Evolutionary conservation across 2,888 invertebrate species (phyloP), one percentile per base, ranked within the genome.

Genomic region (Athalia cordata): DNA sequence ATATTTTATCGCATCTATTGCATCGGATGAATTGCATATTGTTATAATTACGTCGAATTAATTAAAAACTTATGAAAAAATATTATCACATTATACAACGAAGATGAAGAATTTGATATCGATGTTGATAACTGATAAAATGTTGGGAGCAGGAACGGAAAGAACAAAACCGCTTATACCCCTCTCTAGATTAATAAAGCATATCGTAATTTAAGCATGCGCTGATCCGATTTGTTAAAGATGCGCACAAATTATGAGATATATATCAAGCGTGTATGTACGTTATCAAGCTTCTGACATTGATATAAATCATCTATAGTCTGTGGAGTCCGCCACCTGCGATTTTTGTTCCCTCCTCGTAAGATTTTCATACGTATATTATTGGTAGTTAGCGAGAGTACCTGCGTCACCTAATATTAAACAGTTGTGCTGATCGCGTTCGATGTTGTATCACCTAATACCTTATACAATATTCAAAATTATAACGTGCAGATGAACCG

Each of bases 401-500:
- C 45, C 59, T 43, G 70, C 70, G 45, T 72, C 52, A 72, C n/a
- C 57, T 45, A 5, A 45, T 5, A 47, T 59, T 57, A 57, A 72
- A 72, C 75, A 62, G 75, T 75, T 52, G 75, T 62, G 29, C 29
- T 49, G 50, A 50, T 75, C 50, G 43, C 29, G 50, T 50, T 70
- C 9, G n/a, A 29, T 55, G 29, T 13, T 11, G n/a, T 68, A 45
- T n/a, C 8, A 4, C 7, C 11, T 11, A n/a, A 0, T 0, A 67
- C 52, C 11, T 11, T 43, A 0, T 0, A 67, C 52, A n/a, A 45
- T 70, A 7, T 50, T 49, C 9, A 15, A 11, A 9, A 11, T 52
- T 15, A 57, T n/a, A 6, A 43, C 13, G 62, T 29, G 50, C 75
- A 75, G 50, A 75, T 75, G 75, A 62, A 62, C 74, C 13, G 74